These are phyloP conservation scores for Muntiacus reevesi DNA, from an alignment of 2,113 vertebrate genomes.

Conservation along the genomic window DNA sequence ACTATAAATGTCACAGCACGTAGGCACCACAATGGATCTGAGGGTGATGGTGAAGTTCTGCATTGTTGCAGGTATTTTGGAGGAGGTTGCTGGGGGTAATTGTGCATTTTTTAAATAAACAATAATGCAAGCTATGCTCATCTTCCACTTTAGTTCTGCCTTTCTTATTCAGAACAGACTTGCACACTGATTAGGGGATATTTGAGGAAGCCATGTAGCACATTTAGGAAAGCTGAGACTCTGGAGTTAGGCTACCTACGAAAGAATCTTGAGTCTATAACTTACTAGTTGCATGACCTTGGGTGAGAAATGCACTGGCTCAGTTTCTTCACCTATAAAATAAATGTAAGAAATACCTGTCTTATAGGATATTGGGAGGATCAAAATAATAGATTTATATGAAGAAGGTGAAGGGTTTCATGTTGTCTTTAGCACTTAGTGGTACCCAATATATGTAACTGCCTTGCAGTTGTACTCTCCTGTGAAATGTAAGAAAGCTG, in stretches of 20 bases:
- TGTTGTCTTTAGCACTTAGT: background rate
- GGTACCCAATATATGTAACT: background rate
- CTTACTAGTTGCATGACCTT: background rate
- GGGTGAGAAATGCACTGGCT: background rate
- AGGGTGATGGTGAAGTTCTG: background rate
- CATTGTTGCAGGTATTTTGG: background rate
- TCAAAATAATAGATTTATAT: background rate
- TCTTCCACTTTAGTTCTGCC: background rate
- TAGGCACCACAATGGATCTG: background rate
- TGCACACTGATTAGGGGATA: background rate
- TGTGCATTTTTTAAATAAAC: background rate
- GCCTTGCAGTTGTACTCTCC: background rate
- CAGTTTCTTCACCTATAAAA: background rate
- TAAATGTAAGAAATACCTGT: background rate
- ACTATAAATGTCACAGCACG: background rate
- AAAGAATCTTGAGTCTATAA: background rate
- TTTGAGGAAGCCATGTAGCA: background rate
- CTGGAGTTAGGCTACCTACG: background rate
- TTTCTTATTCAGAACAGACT: background rate
- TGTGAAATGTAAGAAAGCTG: background rate
- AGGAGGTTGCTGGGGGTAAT: background rate
- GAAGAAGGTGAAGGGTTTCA: background rate
- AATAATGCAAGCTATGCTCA: background rate
- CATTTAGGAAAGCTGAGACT: background rate
- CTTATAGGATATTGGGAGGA: background rate